These are phyloP conservation scores for Leptonema lineaticorne DNA, from an alignment of 1,140 invertebrate genomes.

Conservation along the genomic window DNA sequence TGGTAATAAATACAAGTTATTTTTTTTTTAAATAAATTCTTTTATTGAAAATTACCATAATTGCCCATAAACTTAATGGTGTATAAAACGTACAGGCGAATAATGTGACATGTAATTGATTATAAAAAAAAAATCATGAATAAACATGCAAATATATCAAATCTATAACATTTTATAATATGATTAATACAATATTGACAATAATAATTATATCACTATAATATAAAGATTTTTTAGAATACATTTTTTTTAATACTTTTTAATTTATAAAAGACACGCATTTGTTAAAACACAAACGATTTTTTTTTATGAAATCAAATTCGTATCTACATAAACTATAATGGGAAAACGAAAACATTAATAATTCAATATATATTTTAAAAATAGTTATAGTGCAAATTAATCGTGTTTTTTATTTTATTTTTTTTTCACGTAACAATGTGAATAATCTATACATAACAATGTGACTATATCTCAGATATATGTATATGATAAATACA, in stretches of 20 bases:
- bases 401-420: slow-evolving; percentile 27
- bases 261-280: slow-evolving; percentile 44
- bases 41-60: slow-evolving; percentile 40
- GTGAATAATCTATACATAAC: slow-evolving; percentile 43
- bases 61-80: slow-evolving; percentile 36
- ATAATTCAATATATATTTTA: slow-evolving; percentile 32
- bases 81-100: slow-evolving; percentile 30
- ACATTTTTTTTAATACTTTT: too few relatives aligned
- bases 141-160: slow-evolving; percentile 30
- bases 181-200: slow-evolving; percentile 24
- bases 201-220: slow-evolving; percentile 1
- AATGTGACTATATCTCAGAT: slow-evolving; percentile 36
- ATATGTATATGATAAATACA: slow-evolving; percentile 21
- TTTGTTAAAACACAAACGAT: slow-evolving; percentile 48
- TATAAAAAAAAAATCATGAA: slow-evolving; percentile 26
- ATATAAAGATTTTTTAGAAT: too few relatives aligned
- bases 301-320: slow-evolving; percentile 39
- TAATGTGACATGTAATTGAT: slow-evolving; percentile 27
- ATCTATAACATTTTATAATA: slow-evolving; percentile 14
- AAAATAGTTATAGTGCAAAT: slow-evolving; percentile 49
- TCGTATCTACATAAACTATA: slow-evolving; percentile 42
- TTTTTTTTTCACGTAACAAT: slow-evolving; percentile 36
- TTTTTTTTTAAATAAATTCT: slow-evolving; percentile 27
- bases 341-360: slow-evolving; percentile 41
- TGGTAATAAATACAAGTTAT: slow-evolving; percentile 21